Evolutionary conservation across 2,797 vertebrate genomes (phyloP).

Genomic region (Gila robusta): DNA sequence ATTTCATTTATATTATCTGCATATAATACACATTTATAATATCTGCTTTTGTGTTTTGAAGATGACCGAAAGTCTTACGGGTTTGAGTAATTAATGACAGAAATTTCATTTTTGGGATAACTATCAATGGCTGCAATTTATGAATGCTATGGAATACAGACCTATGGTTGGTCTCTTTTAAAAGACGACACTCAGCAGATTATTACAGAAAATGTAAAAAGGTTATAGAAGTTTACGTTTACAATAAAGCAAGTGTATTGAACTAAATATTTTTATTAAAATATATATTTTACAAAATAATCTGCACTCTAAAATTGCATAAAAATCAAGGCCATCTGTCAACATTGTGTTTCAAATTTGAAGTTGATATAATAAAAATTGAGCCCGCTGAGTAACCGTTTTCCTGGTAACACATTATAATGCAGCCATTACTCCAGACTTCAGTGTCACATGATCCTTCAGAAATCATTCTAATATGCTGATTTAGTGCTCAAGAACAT

Average conservation of each 20-base stretch:
- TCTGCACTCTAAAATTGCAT: background rate
- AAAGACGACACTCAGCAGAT: background rate
- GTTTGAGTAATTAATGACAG: no score
- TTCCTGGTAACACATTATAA: background rate
- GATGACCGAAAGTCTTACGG: no score
- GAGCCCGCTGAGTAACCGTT: background rate
- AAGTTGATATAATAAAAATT: background rate
- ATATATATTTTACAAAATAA: background rate
- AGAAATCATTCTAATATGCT: background rate
- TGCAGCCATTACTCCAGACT: no score
- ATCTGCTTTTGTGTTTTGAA: no score
- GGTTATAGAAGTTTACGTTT: background rate
- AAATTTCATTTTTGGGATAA: no score
- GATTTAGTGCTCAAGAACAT: background rate
- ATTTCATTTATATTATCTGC: no score
- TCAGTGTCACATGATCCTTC: background rate
- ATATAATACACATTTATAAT: no score
- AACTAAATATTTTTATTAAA: background rate
- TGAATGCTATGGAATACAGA: background rate
- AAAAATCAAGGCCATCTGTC: no score
- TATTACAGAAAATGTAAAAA: background rate
- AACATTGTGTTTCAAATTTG: background rate
- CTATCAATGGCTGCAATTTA: no score
- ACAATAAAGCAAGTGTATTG: background rate
- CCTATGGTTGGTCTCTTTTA: background rate